Evolutionary conservation across 2,888 invertebrate genomes (phyloP), one percentile per base, ranked within the genome.

Genomic region (Amphipoea oculea): DNA sequence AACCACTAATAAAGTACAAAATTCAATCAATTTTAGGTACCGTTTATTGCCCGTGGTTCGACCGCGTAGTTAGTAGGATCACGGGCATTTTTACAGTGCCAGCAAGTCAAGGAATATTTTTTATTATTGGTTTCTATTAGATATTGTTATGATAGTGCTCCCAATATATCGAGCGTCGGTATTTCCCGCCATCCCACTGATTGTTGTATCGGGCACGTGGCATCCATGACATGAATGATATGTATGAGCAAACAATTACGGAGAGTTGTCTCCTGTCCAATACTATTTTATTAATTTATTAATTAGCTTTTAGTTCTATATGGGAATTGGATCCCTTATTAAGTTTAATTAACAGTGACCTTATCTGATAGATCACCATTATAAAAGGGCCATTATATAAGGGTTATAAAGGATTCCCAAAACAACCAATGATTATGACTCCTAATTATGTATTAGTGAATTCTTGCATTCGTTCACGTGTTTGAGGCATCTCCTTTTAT

Each of bases 111-210:
- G 42, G 23, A 54, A n/a, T 29, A 29, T 51, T 76, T 51, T 36
- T 14, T 6, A 42, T 4, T 36, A 75, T 75, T 4, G n/a, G 29
- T 51, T 63, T 45, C 2, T 48, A 14, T 29, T 29, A 29, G 29
- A 29, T 40, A 40, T 29, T 75, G 9, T 51, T 54, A 36, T 51
- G n/a, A 40, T 4, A 76, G 9, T 29, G 14, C 36, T 63, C n/a
- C 57, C 57, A 79, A 57, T 62, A 57, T 67, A 67, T 70, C 48
- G 11, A 48, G 17, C 23, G 60, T 48, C 9, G 66, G 9, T 71
- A 60, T 72, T 79, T 83, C 48, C 76, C 63, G 66, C 51, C 66
- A 60, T 79, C 72, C 54, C 14, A 48, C 60, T 65, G 60, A 84
- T 75, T 65, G 65, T 60, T 29, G 42, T 80, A 71, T 67, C 65